Percentiles rank a stretch among this genome's conserved stretches.
Evolutionary conservation across 1,140 invertebrate genomes (phyloP).

Genomic region (Chelonus insularis): DNA sequence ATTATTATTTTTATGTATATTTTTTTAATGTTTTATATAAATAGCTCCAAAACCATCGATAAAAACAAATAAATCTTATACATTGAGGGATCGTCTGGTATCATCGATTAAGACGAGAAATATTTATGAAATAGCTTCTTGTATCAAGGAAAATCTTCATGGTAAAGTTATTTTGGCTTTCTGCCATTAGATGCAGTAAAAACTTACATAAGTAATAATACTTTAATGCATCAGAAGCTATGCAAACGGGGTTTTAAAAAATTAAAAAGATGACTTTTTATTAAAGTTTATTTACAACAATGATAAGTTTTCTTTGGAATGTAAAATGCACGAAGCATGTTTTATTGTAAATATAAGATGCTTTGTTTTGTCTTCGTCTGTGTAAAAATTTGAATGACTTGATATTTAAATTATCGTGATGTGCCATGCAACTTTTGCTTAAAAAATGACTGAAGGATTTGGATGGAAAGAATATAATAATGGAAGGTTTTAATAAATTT

Average conservation of each 20-base stretch:
- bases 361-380: neutral
- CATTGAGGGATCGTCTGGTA: slow-evolving; percentile 59
- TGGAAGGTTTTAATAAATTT: too few species aligned
- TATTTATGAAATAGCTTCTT: slow-evolving; percentile 61
- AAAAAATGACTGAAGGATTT: too few species aligned
- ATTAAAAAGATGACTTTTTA: too few species aligned
- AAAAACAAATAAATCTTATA: slow-evolving; percentile 47
- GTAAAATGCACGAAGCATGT: slow-evolving; percentile 3
- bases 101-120: slow-evolving; percentile 59
- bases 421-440: too few species aligned
- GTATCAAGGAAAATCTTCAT: slow-evolving; percentile 61
- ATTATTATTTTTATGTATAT: too few species aligned
- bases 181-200: neutral
- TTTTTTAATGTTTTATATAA: slow-evolving; percentile 22
- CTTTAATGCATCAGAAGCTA: neutral
- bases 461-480: too few species aligned
- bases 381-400: neutral
- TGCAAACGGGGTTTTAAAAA: too few species aligned
- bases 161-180: slow-evolving; percentile 56
- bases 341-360: neutral
- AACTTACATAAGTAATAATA: neutral
- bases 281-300: too few species aligned
- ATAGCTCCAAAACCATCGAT: slow-evolving; percentile 51
- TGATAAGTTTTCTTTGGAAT: neutral
- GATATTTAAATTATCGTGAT: too few species aligned